These are phyloP conservation scores for Cynopterus sphinx DNA, from an alignment of 2,797 vertebrate genomes.

Conservation along the genomic window DNA sequence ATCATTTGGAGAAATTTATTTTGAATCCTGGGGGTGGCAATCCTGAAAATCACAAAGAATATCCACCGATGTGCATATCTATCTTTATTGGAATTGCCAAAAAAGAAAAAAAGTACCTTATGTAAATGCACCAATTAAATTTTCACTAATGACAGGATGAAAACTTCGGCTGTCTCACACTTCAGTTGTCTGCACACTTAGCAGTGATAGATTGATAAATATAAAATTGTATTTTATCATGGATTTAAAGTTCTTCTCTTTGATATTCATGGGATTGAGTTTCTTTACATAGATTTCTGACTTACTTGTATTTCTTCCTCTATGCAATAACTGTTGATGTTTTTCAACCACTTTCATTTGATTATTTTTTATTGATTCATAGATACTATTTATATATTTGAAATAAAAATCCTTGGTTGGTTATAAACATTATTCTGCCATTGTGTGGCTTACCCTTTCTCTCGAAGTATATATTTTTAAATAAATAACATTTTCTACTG, in stretches of 20 bases:
- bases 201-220: background rate
- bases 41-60: background rate
- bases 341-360: background rate
- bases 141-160: background rate
- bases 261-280: background rate
- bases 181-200: background rate
- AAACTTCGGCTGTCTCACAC: background rate
- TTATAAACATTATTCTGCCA: background rate
- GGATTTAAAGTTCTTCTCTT: background rate
- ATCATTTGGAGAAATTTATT: background rate
- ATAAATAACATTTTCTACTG: background rate
- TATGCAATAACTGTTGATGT: background rate
- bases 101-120: background rate
- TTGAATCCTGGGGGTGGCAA: background rate
- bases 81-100: background rate
- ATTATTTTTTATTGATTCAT: background rate
- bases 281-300: background rate
- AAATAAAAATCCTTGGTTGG: background rate
- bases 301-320: background rate
- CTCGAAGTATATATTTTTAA: background rate
- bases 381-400: background rate
- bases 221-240: background rate
- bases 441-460: background rate
- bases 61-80: background rate
- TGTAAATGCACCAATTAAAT: background rate